A percentile compares a stretch with the other conserved stretches of the same genome.
phyloP scores from a whole-genome alignment of 1,140 invertebrate species.

The Pteromalus puparum region DNA sequence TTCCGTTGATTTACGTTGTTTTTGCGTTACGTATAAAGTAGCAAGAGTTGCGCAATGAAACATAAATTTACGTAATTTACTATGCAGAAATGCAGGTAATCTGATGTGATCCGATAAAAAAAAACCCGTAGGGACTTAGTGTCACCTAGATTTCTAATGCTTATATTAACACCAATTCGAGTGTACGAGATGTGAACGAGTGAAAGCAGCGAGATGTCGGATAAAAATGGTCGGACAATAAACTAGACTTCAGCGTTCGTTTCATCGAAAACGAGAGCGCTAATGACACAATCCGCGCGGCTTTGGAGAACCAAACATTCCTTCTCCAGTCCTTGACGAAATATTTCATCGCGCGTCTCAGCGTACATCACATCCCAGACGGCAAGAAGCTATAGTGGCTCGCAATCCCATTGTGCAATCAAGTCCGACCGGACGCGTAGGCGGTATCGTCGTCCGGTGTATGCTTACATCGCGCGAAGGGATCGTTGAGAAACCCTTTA shows the following conservation, averaged over 20 bases:
- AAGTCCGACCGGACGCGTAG: constrained; percentile 17
- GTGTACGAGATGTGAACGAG: too few species aligned
- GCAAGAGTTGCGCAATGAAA: too few species aligned
- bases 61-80: not conserved
- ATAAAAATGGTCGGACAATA: too few species aligned
- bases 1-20: not conserved
- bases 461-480: constrained; percentile 11
- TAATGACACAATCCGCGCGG: not conserved
- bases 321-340: not conserved
- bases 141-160: too few species aligned
- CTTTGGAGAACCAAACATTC: too few species aligned
- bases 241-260: too few species aligned
- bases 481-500: constrained; percentile 33
- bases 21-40: not conserved
- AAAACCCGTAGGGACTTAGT: too few species aligned
- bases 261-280: too few species aligned
- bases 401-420: constrained; percentile 47
- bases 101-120: too few species aligned
- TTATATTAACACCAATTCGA: too few species aligned
- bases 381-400: not conserved
- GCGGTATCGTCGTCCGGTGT: constrained; percentile 21
- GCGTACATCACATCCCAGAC: not conserved
- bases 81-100: too few species aligned
- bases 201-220: too few species aligned
- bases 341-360: not conserved